Conservation (phyloP, 2,888 invertebrate genomes). For the Scrobipalpa atriplicella region DNA sequence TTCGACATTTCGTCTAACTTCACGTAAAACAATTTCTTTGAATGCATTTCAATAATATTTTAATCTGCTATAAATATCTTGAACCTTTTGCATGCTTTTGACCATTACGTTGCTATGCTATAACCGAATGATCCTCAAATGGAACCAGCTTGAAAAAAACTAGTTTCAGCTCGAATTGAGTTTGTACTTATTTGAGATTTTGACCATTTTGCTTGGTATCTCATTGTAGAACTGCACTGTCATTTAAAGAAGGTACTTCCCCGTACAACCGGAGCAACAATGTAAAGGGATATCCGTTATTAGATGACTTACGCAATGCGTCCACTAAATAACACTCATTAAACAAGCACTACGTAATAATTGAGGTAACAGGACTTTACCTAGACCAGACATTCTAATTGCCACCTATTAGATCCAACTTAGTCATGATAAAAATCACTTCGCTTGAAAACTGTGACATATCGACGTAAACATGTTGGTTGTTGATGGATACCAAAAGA, state of each 20-base stretch:
- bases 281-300: conserved; percentile 26
- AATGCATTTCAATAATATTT: no score
- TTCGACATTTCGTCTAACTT: no score
- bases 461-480: background rate
- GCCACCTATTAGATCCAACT: conserved; percentile 7
- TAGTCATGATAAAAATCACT: background rate
- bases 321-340: conserved; percentile 25
- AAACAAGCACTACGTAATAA: conserved; percentile 24
- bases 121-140: no score
- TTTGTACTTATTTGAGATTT: no score
- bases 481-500: background rate
- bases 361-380: conserved; percentile 26
- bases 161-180: background rate
- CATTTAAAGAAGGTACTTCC: conserved; percentile 11
- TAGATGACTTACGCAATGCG: conserved; percentile 24
- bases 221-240: background rate
- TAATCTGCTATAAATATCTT: no score
- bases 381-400: conserved; percentile 27
- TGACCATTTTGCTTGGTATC: no score
- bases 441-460: background rate
- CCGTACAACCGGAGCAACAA: conserved; percentile 20
- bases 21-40: no score
- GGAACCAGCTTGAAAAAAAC: background rate
- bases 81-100: no score
- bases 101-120: no score